These are phyloP conservation scores for Rutpela maculata DNA, from an alignment of 2,888 invertebrate species.

Conservation along the genomic window DNA sequence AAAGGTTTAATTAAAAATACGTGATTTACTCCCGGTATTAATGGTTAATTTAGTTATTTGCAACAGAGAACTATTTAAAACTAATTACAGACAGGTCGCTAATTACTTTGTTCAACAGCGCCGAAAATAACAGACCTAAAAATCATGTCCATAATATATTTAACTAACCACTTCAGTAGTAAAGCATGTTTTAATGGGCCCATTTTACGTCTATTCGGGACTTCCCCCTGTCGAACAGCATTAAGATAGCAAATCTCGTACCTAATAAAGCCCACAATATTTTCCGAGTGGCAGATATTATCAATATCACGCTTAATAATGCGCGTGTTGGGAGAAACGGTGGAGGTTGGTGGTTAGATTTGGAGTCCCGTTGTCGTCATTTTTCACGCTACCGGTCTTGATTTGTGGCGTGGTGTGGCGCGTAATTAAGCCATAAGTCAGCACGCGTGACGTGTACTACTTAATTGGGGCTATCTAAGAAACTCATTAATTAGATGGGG, in stretches of 20 bases:
- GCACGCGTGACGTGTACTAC: slow-evolving; percentile 65
- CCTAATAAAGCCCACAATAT: slow-evolving; percentile 19
- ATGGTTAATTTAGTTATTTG: too few species aligned
- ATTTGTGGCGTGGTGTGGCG: slow-evolving; percentile 35
- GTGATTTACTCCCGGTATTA: too few species aligned
- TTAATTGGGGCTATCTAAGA: slow-evolving; percentile 70
- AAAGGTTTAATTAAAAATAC: too few species aligned
- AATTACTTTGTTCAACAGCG: too few species aligned
- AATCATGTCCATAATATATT: background rate
- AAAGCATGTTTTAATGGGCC: background rate
- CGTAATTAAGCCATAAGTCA: slow-evolving; percentile 69
- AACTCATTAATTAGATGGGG: slow-evolving; percentile 66
- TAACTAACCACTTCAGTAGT: background rate
- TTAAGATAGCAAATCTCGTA: slow-evolving; percentile 34
- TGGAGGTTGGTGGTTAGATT: slow-evolving; percentile 23
- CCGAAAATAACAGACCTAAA: too few species aligned
- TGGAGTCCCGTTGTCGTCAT: slow-evolving; percentile 28
- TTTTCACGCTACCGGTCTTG: slow-evolving; percentile 40
- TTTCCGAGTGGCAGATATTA: slow-evolving; percentile 36
- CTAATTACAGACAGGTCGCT: too few species aligned
- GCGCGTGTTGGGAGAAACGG: slow-evolving; percentile 25
- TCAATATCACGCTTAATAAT: slow-evolving; percentile 32
- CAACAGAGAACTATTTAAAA: too few species aligned
- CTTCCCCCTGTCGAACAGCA: slow-evolving; percentile 7
- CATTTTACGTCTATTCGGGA: background rate